Percentiles rank a stretch among this genome's conserved stretches.
phyloP scores from a whole-genome alignment of 2,888 invertebrate genomes.

The Augochlorella aurata region DNA sequence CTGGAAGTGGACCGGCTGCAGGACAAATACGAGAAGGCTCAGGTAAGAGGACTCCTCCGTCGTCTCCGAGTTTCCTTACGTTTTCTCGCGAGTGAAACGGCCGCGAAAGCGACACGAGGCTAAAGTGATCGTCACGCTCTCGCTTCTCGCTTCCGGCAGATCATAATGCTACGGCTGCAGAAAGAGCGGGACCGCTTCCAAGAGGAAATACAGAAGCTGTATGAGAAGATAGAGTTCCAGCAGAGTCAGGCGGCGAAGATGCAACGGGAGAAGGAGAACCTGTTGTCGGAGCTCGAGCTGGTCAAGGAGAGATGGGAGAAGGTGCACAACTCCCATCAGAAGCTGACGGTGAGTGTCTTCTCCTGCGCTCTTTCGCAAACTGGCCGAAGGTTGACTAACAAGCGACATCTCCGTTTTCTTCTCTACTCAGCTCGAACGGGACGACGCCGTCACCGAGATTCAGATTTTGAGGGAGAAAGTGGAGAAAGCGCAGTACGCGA shows the following conservation, averaged over 20 bases:
- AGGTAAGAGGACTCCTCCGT: conserved; percentile 84
- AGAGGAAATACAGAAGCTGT: conserved; percentile 90
- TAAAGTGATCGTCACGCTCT: not conserved
- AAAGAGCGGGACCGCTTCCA: conserved; percentile 93
- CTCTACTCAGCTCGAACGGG: conserved; percentile 88
- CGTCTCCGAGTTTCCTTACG: not conserved
- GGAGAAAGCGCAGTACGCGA: conserved; percentile 92
- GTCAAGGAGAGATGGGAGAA: conserved; percentile 95
- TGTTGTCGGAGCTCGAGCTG: conserved; percentile 92
- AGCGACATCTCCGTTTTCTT: not conserved
- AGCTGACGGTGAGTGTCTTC: conserved; percentile 86
- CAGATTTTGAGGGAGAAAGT: conserved; percentile 94
- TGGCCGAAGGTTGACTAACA: not conserved
- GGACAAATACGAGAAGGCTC: conserved; percentile 94
- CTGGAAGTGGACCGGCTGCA: conserved; percentile 92
- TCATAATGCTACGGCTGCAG: conserved; percentile 89
- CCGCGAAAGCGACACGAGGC: not conserved
- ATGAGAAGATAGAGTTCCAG: conserved; percentile 91
- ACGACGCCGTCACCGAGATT: conserved; percentile 92
- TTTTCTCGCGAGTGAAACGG: not conserved
- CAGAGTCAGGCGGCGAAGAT: conserved; percentile 91
- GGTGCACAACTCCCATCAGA: conserved; percentile 91
- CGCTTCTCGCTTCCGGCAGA: conserved; percentile 80
- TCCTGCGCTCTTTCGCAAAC: not conserved
- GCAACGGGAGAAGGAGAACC: conserved; percentile 92